Percentiles rank a stretch among this genome's conserved stretches.
Evolutionary conservation across 2,797 vertebrate species (phyloP).

Genomic region (Tapera naevia): DNA sequence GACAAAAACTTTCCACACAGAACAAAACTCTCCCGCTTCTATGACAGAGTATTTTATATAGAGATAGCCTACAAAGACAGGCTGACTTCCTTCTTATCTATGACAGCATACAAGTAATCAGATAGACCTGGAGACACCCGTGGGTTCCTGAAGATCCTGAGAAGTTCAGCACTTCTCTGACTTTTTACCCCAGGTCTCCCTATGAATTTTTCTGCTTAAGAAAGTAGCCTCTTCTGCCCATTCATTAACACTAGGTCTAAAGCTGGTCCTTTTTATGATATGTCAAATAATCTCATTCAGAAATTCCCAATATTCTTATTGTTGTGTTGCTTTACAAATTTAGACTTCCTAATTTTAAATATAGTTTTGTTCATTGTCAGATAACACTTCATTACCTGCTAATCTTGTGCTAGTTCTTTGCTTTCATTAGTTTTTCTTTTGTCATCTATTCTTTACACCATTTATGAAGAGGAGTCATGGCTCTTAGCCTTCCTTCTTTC

Average conservation of each 20-base stretch:
- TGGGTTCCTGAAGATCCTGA: not conserved
- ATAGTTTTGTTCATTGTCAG: not conserved
- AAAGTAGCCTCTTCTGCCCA: not conserved
- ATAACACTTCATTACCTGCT: not conserved
- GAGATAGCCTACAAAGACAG: not conserved
- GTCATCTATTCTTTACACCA: too few relatives aligned
- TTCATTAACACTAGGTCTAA: not conserved
- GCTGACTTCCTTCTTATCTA: not conserved
- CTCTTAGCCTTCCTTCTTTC: not conserved
- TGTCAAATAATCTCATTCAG: not conserved
- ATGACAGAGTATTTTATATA: not conserved
- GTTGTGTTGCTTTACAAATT: not conserved
- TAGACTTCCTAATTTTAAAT: not conserved
- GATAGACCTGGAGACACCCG: not conserved
- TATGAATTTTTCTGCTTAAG: not conserved
- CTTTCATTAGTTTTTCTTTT: not conserved
- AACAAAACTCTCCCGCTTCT: not conserved
- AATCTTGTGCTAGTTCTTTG: not conserved
- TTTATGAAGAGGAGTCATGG: not conserved
- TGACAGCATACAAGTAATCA: not conserved
- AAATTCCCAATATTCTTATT: not conserved
- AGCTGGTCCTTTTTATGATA: not conserved
- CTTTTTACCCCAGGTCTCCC: not conserved
- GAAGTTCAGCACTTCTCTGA: not conserved
- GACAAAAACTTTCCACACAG: not conserved